phyloP scores from a whole-genome alignment of 2,797 vertebrate species.

The Megaceryle alcyon region DNA sequence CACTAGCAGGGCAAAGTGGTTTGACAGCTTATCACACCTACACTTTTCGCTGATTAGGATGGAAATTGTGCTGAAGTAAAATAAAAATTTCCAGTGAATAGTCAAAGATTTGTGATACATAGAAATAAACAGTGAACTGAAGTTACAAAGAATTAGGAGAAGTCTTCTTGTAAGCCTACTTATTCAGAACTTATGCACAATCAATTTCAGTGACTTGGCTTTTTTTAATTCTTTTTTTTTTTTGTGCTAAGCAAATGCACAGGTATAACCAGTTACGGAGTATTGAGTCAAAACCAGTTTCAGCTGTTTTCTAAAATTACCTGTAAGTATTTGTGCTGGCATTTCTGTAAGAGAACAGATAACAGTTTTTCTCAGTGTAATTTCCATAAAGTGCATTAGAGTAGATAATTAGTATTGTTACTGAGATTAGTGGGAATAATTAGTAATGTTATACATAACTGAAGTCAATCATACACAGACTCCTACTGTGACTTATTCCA shows the following conservation, averaged over 20 bases:
- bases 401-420: neutral
- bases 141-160: neutral
- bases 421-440: neutral
- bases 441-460: neutral
- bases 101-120: neutral
- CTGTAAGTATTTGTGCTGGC: neutral
- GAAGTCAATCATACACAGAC: neutral
- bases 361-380: neutral
- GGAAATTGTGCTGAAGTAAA: neutral
- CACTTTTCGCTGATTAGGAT: neutral
- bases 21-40: neutral
- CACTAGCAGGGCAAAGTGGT: neutral
- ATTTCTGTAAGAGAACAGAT: neutral
- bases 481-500: neutral
- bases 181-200: neutral
- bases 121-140: neutral
- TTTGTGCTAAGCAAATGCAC: neutral
- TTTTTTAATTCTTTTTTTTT: neutral
- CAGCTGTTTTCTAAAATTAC: neutral
- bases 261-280: neutral
- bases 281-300: neutral
- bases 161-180: neutral
- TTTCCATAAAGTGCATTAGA: neutral
- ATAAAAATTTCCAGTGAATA: constrained; percentile 1
- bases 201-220: neutral